phyloP scores from a whole-genome alignment of 2,113 vertebrate species.

The Corapipo altera region DNA sequence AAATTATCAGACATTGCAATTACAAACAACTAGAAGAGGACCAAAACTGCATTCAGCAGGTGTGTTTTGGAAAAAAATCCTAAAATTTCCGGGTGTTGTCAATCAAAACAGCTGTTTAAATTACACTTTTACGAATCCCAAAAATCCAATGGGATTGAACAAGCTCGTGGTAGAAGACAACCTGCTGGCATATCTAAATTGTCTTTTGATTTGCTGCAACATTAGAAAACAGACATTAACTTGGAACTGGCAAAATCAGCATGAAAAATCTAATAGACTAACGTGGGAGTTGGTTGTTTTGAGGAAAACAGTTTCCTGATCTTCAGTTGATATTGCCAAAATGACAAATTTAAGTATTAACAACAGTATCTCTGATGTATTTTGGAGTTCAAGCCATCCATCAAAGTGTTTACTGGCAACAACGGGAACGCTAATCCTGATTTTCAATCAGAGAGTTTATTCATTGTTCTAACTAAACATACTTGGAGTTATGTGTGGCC shows the following conservation, averaged over 20 bases:
- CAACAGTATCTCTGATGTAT: not conserved
- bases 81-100: not conserved
- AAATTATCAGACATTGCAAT: not conserved
- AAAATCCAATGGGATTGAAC: not conserved
- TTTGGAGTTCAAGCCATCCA: not conserved
- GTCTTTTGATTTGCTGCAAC: not conserved
- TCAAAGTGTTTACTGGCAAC: not conserved
- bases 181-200: not conserved
- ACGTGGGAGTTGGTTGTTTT: not conserved
- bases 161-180: not conserved
- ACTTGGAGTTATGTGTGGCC: not conserved
- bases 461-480: not conserved
- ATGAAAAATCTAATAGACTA: not conserved
- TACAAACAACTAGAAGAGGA: not conserved
- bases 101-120: not conserved
- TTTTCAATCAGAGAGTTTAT: not conserved
- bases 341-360: not conserved
- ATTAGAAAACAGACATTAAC: not conserved
- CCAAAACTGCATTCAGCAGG: not conserved
- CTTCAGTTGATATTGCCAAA: not conserved
- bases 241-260: not conserved
- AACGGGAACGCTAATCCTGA: not conserved
- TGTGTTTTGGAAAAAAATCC: not conserved
- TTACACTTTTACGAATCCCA: not conserved
- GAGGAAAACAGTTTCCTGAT: not conserved